Evolutionary conservation across 2,888 invertebrate genomes (phyloP).

Genomic region (Chromoteleia sp.): DNA sequence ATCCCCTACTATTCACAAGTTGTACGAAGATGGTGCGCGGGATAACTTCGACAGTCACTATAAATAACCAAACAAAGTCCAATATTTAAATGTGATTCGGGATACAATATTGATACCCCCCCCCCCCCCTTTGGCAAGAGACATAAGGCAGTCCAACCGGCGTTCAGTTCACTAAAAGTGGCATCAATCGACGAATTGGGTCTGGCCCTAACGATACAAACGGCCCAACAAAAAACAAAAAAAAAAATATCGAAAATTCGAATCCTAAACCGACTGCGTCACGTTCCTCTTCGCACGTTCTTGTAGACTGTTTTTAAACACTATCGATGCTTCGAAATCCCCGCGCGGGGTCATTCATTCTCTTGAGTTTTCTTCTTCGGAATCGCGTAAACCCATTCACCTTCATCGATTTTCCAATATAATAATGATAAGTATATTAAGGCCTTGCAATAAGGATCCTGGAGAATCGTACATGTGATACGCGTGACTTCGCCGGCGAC

Average conservation of each 20-base stretch:
- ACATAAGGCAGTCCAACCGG: conserved; percentile 53
- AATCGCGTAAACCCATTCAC: conserved; percentile 3
- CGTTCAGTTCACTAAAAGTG: conserved; percentile 48
- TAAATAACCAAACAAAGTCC: conserved; percentile 18
- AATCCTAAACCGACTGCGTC: conserved; percentile 10
- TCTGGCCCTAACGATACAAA: conserved; percentile 22
- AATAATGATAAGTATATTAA: conserved; percentile 80
- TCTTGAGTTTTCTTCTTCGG: not conserved
- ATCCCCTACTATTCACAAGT: no score
- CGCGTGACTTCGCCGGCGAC: conserved; percentile 70
- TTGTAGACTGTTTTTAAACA: not conserved
- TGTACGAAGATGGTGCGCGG: no score
- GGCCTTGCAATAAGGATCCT: conserved; percentile 79
- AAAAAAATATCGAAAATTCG: not conserved
- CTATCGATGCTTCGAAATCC: conserved; percentile 6
- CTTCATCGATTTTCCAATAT: conserved; percentile 55
- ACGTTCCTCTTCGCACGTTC: not conserved
- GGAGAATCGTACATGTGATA: conserved; percentile 73
- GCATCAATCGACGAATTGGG: conserved; percentile 28
- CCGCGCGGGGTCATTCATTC: not conserved
- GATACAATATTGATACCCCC: not conserved
- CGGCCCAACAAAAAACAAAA: not conserved
- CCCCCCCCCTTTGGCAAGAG: not conserved
- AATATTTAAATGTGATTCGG: conserved; percentile 18
- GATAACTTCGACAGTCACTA: no score